These are phyloP conservation scores for Nebria salina DNA, from an alignment of 2,888 invertebrate species.

Conservation along the genomic window DNA sequence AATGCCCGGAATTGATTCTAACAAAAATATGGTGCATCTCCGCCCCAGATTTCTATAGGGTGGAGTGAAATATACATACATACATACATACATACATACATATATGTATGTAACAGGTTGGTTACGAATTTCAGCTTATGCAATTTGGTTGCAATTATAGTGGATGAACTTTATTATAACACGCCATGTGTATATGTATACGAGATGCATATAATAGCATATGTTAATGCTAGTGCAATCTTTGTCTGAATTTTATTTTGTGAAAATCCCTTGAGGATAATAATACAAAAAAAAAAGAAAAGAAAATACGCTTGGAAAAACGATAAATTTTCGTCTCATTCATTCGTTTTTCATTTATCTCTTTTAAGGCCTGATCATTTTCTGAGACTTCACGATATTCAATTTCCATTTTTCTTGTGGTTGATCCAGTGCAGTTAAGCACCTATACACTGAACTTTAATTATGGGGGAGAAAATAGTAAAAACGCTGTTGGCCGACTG, in stretches of 20 bases:
- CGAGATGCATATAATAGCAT: too few relatives aligned
- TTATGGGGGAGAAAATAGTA: conserved; percentile 10
- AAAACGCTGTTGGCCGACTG: conserved; percentile 43
- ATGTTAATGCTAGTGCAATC: too few relatives aligned
- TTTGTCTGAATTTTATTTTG: too few relatives aligned
- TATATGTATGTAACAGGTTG: conserved; percentile 6
- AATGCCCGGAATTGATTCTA: conserved; percentile 27
- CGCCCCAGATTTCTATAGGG: not conserved
- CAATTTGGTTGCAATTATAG: too few relatives aligned
- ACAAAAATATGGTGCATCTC: conserved; percentile 24
- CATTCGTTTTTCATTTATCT: conserved; percentile 5
- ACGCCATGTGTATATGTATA: too few relatives aligned
- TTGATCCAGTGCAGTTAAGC: conserved; percentile 1
- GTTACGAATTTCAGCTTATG: too few relatives aligned
- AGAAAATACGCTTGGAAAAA: too few relatives aligned
- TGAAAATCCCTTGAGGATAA: too few relatives aligned
- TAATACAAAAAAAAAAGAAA: too few relatives aligned
- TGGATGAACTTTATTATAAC: too few relatives aligned
- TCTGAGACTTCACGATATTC: conserved; percentile 34
- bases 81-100: not conserved
- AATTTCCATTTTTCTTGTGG: conserved; percentile 50
- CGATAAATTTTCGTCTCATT: too few relatives aligned
- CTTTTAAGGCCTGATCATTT: conserved; percentile 7
- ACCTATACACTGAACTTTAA: not conserved
- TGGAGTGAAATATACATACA: not conserved